phyloP scores from a whole-genome alignment of 2,113 vertebrate genomes.

The Stomatorhinus ivindoensis region DNA sequence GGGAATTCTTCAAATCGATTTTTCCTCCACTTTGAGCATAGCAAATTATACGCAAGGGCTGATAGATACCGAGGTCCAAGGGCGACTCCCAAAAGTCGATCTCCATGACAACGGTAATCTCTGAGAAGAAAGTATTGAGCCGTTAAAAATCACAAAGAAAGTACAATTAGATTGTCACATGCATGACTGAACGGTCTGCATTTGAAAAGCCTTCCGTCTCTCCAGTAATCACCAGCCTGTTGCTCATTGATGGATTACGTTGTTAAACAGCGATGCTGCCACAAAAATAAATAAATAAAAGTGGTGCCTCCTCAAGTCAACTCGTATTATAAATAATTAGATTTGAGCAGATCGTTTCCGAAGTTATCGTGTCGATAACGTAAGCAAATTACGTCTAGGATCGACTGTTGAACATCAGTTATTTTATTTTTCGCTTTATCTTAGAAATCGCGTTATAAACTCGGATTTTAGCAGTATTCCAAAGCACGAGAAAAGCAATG shows the following conservation, averaged over 20 bases:
- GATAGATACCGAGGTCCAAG: neutral
- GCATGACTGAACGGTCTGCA: neutral
- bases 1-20: neutral
- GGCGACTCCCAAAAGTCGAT: neutral
- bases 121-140: neutral
- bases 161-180: neutral
- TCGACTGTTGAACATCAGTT: neutral
- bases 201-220: neutral
- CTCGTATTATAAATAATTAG: neutral
- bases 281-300: neutral
- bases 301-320: neutral
- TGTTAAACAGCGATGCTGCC: neutral
- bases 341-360: neutral
- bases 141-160: neutral
- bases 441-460: neutral
- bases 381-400: neutral
- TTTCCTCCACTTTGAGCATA: neutral
- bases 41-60: neutral
- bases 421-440: neutral
- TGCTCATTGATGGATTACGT: neutral
- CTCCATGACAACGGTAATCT: neutral
- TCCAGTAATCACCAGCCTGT: neutral
- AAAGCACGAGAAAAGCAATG: neutral
- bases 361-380: neutral
- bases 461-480: neutral